Percentiles rank a stretch among this genome's conserved stretches.
Evolutionary conservation across 2,888 invertebrate genomes (phyloP).

Genomic region (Ochropacha duplaris): DNA sequence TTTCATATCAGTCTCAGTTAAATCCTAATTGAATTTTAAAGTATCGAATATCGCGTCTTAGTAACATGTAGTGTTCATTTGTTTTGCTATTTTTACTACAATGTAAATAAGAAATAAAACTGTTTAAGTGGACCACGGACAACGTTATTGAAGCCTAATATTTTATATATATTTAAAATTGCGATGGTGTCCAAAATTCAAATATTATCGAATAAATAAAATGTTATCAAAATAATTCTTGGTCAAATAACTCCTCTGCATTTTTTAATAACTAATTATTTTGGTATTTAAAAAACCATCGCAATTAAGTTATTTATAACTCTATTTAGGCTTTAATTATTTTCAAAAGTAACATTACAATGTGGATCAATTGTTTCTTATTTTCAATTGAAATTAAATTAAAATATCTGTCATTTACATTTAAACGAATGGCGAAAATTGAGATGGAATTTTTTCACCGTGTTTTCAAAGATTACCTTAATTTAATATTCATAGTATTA

Average conservation of each 20-base stretch:
- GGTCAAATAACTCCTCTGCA: no score
- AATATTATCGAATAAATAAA: no score
- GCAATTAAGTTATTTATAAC: not conserved
- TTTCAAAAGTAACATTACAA: not conserved
- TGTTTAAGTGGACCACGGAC: conserved; percentile 58
- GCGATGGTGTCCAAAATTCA: not conserved
- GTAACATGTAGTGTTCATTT: conserved; percentile 9
- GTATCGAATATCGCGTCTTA: conserved; percentile 4
- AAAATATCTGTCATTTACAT: not conserved
- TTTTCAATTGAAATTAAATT: not conserved
- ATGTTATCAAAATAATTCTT: no score
- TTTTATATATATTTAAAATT: not conserved
- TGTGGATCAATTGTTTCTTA: not conserved
- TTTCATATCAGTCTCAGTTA: conserved; percentile 18
- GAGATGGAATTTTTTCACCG: not conserved
- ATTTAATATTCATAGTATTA: not conserved
- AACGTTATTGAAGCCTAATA: conserved; percentile 33
- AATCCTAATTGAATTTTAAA: conserved; percentile 12
- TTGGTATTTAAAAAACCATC: not conserved
- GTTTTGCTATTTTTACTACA: conserved; percentile 34
- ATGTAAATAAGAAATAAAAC: conserved; percentile 50
- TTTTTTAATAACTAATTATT: not conserved
- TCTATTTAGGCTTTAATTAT: not conserved
- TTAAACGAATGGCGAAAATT: not conserved
- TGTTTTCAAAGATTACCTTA: not conserved